phyloP scores from a whole-genome alignment of 2,797 vertebrate species.

The Macropodus opercularis region DNA sequence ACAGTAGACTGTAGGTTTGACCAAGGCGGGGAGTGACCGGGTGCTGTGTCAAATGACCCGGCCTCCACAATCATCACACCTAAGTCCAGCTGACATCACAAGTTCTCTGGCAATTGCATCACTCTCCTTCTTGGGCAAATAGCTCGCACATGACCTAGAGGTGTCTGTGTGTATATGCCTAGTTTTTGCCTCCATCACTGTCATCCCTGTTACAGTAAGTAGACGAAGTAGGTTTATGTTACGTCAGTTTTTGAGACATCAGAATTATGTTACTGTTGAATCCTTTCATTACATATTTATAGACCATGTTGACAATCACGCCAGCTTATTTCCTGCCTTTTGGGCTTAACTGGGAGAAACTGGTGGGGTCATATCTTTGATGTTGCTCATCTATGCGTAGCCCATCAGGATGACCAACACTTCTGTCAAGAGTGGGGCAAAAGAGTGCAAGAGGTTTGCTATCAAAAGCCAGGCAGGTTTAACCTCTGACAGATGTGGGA shows the following conservation, averaged over 20 bases:
- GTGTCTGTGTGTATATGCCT: too few species aligned
- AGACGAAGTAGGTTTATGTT: too few species aligned
- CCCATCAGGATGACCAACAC: slow-evolving; percentile 41
- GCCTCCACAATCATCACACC: too few species aligned
- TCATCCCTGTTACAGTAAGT: too few species aligned
- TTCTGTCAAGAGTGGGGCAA: slow-evolving; percentile 46
- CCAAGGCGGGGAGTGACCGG: too few species aligned
- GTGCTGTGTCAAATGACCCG: too few species aligned
- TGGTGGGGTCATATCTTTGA: slow-evolving; percentile 56
- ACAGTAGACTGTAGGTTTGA: too few species aligned
- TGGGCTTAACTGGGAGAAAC: slow-evolving; percentile 30
- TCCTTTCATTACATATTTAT: slow-evolving; percentile 29
- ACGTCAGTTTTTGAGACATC: slow-evolving; percentile 33
- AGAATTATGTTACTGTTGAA: slow-evolving; percentile 14
- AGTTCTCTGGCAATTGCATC: too few species aligned
- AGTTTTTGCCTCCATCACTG: too few species aligned
- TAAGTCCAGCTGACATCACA: too few species aligned
- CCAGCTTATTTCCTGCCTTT: slow-evolving; percentile 29
- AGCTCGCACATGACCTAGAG: too few species aligned
- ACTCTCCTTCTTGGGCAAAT: too few species aligned
- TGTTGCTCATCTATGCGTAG: slow-evolving; percentile 45
- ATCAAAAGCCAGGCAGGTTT: slow-evolving; percentile 67
- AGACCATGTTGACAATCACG: background rate
- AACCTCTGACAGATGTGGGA: slow-evolving; percentile 71
- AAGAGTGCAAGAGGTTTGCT: slow-evolving; percentile 51